A percentile compares a stretch with the other conserved stretches of the same genome.
These are phyloP conservation scores for Hypolimnas misippus DNA, from an alignment of 2,888 invertebrate species.

Conservation along the genomic window DNA sequence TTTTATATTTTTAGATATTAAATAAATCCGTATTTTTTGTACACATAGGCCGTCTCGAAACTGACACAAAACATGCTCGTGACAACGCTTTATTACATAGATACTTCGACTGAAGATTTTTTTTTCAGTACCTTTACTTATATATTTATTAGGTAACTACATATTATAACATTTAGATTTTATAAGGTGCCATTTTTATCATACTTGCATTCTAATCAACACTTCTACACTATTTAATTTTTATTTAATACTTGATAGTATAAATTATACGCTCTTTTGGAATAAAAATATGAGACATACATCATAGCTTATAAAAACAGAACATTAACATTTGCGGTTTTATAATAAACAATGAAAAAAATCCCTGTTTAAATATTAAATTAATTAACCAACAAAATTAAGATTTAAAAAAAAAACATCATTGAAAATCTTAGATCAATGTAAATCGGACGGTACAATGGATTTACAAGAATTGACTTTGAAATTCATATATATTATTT, in stretches of 20 bases:
- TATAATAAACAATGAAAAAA: neutral
- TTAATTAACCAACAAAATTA: too few species aligned
- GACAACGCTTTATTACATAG: neutral
- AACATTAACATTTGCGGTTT: neutral
- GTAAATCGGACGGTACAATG: constrained; percentile 3
- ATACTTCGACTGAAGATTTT: neutral
- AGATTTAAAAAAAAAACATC: too few species aligned
- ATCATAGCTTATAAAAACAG: neutral
- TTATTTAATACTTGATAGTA: neutral
- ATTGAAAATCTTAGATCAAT: neutral
- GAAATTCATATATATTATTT: neutral
- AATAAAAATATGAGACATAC: neutral
- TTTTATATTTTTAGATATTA: neutral
- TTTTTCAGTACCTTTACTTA: neutral
- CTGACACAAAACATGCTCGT: constrained; percentile 46
- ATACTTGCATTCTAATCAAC: neutral
- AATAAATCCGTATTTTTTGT: constrained; percentile 9
- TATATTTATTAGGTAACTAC: constrained; percentile 6
- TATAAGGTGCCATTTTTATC: constrained; percentile 1
- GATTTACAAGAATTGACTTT: neutral
- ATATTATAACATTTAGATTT: constrained; percentile 1
- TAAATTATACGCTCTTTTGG: neutral
- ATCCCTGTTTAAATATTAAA: neutral
- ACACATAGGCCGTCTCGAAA: constrained; percentile 63
- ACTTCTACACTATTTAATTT: neutral